Evolutionary conservation across 2,113 vertebrate genomes (phyloP), one percentile per base, ranked within the genome.

Genomic region (Nycticorax nycticorax): DNA sequence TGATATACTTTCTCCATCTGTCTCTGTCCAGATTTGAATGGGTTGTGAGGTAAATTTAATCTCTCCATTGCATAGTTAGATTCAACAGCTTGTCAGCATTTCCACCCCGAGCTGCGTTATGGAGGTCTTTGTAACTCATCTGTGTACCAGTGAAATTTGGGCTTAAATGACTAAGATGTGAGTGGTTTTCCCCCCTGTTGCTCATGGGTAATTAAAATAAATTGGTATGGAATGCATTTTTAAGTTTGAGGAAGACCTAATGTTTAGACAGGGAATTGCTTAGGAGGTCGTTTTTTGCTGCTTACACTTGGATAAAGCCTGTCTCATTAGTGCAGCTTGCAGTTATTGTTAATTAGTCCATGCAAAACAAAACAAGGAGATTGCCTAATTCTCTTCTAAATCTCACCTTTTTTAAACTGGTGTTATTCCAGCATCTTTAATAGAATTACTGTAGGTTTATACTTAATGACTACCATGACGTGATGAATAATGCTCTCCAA

Each of bases 141-240:
- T 9, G 11, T 77, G 79, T 80, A 37, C 27, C 26, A 22, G 71
- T 24, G 47, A 88, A 89, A 92, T 79, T 72, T 83, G 75, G 77
- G 63, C 14, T 91, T 63, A 39, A 79, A 71, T 75, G 8, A 39
- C 75, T 72, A 26, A 52, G 19, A 85, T 73, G 35, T 35, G 62
- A 89, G 56, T 56, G 18, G 13, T 57, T 81, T 55, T 1, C 8
- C 55, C 26, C 22, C 26, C 17, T 37, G 45, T 85, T 95, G 83
- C 78, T 91, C 74, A 66, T 69, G 50, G 20, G 47, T 94, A 83
- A 94, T 96, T 97, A 95, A 93, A 95, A 96, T 89, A 91, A 92
- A 92, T 93, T 83, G 62, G 23, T 66, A 69, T 76, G 84, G 89
- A 92, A 93, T 82, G 53, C 28, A 33, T 95, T 89, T 93, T 95